Percentiles rank a stretch among this genome's conserved stretches.
These are phyloP conservation scores for Sphaerophoria taeniata DNA, from an alignment of 2,888 invertebrate species.

Conservation along the genomic window DNA sequence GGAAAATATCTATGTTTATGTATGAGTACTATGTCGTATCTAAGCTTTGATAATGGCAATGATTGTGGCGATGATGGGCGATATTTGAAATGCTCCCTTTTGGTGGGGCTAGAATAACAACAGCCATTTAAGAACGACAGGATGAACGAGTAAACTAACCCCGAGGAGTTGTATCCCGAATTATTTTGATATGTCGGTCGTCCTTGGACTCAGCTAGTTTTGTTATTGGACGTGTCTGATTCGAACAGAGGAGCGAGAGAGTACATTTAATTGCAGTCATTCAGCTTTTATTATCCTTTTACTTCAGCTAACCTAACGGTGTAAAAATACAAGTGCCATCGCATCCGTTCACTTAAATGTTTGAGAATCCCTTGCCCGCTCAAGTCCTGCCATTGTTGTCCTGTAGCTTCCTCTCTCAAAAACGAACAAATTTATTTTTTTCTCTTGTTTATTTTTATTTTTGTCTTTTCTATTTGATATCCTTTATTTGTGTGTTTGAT, in stretches of 20 bases:
- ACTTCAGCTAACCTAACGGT: constrained; percentile 65
- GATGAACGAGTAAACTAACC: background rate
- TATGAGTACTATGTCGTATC: background rate
- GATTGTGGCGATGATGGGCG: constrained; percentile 53
- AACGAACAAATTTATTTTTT: constrained; percentile 3
- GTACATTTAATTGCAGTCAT: constrained; percentile 72
- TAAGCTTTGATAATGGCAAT: constrained; percentile 40
- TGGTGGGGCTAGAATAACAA: constrained; percentile 21
- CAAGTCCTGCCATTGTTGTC: constrained; percentile 3
- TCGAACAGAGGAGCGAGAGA: constrained; percentile 37
- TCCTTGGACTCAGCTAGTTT: constrained; percentile 39
- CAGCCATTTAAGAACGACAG: constrained; percentile 23
- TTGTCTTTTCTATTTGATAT: constrained; percentile 21
- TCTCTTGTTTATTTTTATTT: constrained; percentile 38
- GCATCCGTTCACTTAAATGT: constrained; percentile 68
- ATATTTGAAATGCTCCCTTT: constrained; percentile 42
- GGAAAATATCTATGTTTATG: background rate
- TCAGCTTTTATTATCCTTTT: constrained; percentile 70
- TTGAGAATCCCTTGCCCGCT: constrained; percentile 34
- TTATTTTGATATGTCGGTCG: constrained; percentile 38
- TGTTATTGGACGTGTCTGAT: constrained; percentile 36
- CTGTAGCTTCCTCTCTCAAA: background rate
- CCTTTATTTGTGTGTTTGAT: constrained; percentile 60
- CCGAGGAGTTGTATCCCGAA: constrained; percentile 28
- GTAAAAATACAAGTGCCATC: constrained; percentile 68